Evolutionary conservation across 2,888 invertebrate genomes (phyloP).

Genomic region (Pyrocoelia pectoralis): DNA sequence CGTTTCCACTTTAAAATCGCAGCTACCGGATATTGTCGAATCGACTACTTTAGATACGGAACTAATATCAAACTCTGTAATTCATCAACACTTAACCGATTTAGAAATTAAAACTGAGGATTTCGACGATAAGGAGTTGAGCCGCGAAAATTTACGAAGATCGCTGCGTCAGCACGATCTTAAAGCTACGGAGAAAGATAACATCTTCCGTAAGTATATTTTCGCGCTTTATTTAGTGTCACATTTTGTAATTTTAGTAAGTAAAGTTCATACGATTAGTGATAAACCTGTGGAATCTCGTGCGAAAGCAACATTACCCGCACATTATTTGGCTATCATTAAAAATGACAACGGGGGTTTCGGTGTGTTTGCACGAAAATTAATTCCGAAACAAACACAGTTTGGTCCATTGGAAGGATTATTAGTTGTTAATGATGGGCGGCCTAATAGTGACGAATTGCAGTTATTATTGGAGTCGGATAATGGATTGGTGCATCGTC

Average conservation of each 20-base stretch:
- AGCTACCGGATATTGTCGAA: constrained; percentile 49
- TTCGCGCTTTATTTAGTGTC: no score
- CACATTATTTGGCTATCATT: constrained; percentile 66
- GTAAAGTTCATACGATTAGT: constrained; percentile 55
- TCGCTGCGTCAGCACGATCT: constrained; percentile 33
- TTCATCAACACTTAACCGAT: background rate
- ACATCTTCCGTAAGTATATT: constrained; percentile 49
- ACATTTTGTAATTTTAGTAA: constrained; percentile 50
- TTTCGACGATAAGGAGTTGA: constrained; percentile 11
- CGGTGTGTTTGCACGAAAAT: constrained; percentile 74
- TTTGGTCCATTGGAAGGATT: constrained; percentile 85
- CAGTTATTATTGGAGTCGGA: constrained; percentile 63
- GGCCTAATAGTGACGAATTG: constrained; percentile 48
- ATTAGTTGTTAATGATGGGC: constrained; percentile 51
- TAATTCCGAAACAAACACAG: constrained; percentile 73
- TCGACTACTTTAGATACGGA: constrained; percentile 28
- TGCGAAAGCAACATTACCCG: constrained; percentile 81
- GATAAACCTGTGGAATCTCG: constrained; percentile 77
- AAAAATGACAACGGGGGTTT: constrained; percentile 59
- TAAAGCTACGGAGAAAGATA: constrained; percentile 46
- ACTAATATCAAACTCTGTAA: background rate
- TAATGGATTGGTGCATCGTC: constrained; percentile 59
- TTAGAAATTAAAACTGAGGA: constrained; percentile 25
- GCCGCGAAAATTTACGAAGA: constrained; percentile 22
- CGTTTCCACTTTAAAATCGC: constrained; percentile 53